Evolutionary conservation across 2,888 invertebrate genomes (phyloP).

Genomic region (Scelioninae gen. 2): DNA sequence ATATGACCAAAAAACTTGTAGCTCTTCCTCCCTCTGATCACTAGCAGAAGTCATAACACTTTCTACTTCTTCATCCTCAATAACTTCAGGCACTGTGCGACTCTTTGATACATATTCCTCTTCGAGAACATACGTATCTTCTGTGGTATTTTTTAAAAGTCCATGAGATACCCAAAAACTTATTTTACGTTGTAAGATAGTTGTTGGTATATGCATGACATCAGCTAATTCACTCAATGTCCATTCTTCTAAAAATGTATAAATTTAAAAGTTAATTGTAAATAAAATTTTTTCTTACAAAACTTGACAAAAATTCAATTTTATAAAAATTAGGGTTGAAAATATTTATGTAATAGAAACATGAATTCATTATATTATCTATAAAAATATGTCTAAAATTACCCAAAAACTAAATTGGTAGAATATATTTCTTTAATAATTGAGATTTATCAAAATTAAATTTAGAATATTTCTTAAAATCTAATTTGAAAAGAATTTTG

Average conservation of each 20-base stretch:
- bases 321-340: no score
- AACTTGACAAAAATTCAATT: no score
- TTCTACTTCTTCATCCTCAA: constrained; percentile 93
- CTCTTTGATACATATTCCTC: constrained; percentile 80
- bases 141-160: constrained; percentile 84
- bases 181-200: constrained; percentile 89
- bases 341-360: no score
- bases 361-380: no score
- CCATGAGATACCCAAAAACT: constrained; percentile 97
- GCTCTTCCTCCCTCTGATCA: constrained; percentile 94
- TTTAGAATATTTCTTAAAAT: no score
- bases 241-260: constrained; percentile 82
- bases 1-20: constrained; percentile 97
- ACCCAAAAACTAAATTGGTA: no score
- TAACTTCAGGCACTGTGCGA: constrained; percentile 78
- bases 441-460: no score
- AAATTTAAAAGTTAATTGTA: background rate
- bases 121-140: constrained; percentile 85
- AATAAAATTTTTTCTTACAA: no score
- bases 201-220: constrained; percentile 90
- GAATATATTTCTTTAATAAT: no score
- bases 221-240: constrained; percentile 89
- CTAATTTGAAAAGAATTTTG: no score
- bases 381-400: no score
- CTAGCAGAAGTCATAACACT: constrained; percentile 96